These are phyloP conservation scores for Pampus argenteus DNA, from an alignment of 2,797 vertebrate genomes.

Conservation along the genomic window DNA sequence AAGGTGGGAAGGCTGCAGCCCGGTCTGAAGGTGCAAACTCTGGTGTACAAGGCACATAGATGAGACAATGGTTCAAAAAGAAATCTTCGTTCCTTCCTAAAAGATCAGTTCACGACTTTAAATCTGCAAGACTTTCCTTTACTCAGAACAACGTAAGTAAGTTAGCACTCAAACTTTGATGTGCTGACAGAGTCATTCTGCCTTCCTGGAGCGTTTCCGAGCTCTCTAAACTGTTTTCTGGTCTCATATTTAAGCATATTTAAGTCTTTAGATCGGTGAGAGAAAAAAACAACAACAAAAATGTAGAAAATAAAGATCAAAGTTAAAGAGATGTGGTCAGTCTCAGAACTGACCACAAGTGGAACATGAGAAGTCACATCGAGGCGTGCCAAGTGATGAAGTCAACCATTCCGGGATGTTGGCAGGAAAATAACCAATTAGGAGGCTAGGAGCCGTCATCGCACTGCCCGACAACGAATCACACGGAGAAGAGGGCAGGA, in stretches of 20 bases:
- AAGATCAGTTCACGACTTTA: background rate
- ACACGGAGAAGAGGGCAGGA: constrained; percentile 17
- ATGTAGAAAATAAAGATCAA: constrained; percentile 45
- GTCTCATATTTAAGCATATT: constrained; percentile 22
- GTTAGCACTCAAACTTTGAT: constrained; percentile 14
- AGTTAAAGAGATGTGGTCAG: constrained; percentile 49
- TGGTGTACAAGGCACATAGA: background rate
- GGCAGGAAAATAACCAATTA: constrained; percentile 66
- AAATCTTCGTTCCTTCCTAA: background rate
- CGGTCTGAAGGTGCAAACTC: background rate
- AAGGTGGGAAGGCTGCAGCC: constrained; percentile 9
- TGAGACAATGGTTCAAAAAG: background rate
- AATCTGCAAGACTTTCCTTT: constrained; percentile 2
- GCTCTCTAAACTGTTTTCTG: constrained; percentile 24
- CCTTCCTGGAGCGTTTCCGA: constrained; percentile 27
- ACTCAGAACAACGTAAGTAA: too few species aligned
- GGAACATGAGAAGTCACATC: constrained; percentile 46
- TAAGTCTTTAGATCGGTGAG: constrained; percentile 12
- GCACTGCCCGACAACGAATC: constrained; percentile 36
- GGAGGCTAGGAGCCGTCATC: constrained; percentile 52
- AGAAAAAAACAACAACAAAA: constrained; percentile 38
- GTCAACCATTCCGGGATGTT: constrained; percentile 62
- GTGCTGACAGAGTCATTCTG: constrained; percentile 51
- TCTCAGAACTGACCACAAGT: constrained; percentile 54
- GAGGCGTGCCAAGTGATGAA: constrained; percentile 58